These are phyloP conservation scores for Nomada fabriciana DNA, from an alignment of 2,888 invertebrate species.

Conservation along the genomic window DNA sequence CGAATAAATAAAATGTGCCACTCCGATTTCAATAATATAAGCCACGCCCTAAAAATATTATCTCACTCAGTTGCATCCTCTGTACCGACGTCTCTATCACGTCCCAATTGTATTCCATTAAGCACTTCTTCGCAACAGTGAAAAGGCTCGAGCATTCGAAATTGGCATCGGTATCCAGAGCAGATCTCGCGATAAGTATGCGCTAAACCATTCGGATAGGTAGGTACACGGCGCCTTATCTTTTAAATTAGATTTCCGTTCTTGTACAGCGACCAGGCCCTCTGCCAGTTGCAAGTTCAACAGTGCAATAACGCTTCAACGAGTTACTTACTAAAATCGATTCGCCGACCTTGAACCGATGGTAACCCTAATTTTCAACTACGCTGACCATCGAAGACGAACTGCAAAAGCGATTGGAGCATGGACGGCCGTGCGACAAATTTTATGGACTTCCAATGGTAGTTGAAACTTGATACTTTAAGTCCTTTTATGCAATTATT, in stretches of 20 bases:
- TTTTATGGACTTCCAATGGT: neutral
- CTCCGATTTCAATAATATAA: neutral
- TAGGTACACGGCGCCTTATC: slow-evolving; percentile 58
- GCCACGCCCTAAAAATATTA: neutral
- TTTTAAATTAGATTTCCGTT: slow-evolving; percentile 67
- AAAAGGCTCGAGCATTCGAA: slow-evolving; percentile 45
- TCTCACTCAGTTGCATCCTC: neutral
- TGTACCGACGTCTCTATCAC: slow-evolving; percentile 25
- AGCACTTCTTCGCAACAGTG: slow-evolving; percentile 28
- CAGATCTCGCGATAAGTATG: slow-evolving; percentile 64
- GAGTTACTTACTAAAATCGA: slow-evolving; percentile 39
- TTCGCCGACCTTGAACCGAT: slow-evolving; percentile 37
- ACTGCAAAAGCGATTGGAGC: neutral
- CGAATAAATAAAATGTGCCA: too few species aligned
- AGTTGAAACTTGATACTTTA: too few species aligned
- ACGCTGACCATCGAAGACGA: slow-evolving; percentile 1
- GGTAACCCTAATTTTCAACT: slow-evolving; percentile 40
- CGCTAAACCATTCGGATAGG: slow-evolving; percentile 56
- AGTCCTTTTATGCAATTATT: too few species aligned
- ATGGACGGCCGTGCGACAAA: neutral
- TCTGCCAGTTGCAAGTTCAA: slow-evolving; percentile 43
- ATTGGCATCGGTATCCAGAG: slow-evolving; percentile 58
- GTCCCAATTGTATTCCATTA: slow-evolving; percentile 46
- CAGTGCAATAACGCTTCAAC: slow-evolving; percentile 13
- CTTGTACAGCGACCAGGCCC: slow-evolving; percentile 8